Conservation (phyloP, 2,113 vertebrate species). For the Cyanoliseus patagonus region DNA sequence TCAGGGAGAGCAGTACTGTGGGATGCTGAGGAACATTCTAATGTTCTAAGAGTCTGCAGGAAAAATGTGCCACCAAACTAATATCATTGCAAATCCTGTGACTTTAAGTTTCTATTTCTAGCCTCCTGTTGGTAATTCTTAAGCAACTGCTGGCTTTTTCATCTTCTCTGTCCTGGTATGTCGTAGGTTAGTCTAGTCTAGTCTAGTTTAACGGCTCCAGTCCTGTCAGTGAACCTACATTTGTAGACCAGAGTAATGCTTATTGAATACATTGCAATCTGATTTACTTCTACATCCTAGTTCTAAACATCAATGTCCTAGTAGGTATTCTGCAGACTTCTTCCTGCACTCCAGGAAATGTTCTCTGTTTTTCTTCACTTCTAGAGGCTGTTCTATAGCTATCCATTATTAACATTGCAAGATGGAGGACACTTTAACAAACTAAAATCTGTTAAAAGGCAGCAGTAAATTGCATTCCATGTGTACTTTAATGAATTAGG, state of each 20-base stretch:
- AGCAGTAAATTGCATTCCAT: not conserved
- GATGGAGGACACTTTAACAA: not conserved
- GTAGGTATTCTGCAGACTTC: not conserved
- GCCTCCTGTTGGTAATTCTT: not conserved
- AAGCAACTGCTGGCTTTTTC: not conserved
- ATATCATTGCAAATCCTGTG: not conserved
- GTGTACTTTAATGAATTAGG: not conserved
- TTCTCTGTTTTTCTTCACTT: not conserved
- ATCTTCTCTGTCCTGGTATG: not conserved
- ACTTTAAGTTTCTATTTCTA: not conserved
- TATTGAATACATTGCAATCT: not conserved
- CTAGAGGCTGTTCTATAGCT: not conserved
- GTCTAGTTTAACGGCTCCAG: not conserved
- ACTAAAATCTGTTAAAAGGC: not conserved
- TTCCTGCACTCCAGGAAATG: not conserved
- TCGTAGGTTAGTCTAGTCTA: not conserved
- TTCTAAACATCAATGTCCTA: not conserved
- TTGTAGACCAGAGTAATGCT: not conserved
- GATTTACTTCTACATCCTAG: not conserved
- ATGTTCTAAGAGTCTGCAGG: not conserved
- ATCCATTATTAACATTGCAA: not conserved
- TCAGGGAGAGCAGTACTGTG: not conserved
- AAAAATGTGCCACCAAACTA: not conserved
- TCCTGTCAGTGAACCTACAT: not conserved
- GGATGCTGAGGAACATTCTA: not conserved